phyloP scores from a whole-genome alignment of 2,797 vertebrate genomes.

The Crocodylus rhombifer region DNA sequence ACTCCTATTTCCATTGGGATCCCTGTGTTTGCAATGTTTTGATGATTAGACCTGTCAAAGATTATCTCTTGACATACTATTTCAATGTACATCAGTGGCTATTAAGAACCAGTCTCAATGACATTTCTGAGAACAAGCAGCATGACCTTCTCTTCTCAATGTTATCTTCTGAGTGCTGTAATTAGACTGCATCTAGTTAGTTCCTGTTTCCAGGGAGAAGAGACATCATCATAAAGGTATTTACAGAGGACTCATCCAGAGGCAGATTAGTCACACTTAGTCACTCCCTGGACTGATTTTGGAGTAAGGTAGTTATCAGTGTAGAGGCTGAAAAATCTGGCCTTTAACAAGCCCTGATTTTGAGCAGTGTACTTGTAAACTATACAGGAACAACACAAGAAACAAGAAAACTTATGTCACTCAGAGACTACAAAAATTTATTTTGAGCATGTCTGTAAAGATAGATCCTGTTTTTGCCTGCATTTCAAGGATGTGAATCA shows the following conservation, averaged over 20 bases:
- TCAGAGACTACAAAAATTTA: background rate
- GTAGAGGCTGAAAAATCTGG: background rate
- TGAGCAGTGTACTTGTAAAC: background rate
- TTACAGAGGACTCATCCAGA: conserved; percentile 18
- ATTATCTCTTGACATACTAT: background rate
- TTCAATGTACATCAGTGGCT: background rate
- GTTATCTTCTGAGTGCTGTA: background rate
- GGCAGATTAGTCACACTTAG: conserved; percentile 21
- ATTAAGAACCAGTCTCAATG: background rate
- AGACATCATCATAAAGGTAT: background rate
- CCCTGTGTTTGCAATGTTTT: background rate
- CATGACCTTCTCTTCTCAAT: background rate
- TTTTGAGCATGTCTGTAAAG: background rate
- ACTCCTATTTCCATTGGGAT: background rate
- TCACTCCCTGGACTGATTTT: conserved; percentile 1
- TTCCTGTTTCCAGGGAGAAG: background rate
- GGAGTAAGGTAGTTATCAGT: background rate
- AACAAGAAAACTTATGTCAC: background rate
- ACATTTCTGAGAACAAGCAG: background rate
- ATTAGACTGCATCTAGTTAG: background rate
- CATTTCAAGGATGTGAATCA: background rate
- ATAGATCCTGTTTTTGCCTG: background rate
- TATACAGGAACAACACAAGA: background rate
- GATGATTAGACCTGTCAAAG: background rate
- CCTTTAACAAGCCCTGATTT: background rate